Conservation (phyloP, 2,888 invertebrate species). For the Cosmorhoe ocellata region DNA sequence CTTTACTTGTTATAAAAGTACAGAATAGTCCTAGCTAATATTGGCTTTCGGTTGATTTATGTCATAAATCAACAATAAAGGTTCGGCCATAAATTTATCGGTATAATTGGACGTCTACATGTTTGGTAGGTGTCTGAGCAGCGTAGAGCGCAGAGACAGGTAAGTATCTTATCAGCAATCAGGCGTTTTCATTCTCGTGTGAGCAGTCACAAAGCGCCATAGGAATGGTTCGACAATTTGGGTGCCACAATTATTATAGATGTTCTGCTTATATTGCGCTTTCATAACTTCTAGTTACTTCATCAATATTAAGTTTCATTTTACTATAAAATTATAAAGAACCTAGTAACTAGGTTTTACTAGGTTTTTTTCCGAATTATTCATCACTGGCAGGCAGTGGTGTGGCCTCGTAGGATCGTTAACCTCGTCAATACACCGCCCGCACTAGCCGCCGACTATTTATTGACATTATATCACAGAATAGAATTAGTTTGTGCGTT, state of each 20-base stretch:
- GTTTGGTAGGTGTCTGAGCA: slow-evolving; percentile 19
- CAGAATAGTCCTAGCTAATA: too few species aligned
- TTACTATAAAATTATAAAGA: too few species aligned
- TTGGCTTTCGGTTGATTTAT: too few species aligned
- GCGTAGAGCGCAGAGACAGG: slow-evolving; percentile 32
- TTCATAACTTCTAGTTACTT: slow-evolving; percentile 34
- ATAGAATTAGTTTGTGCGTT: slow-evolving; percentile 30
- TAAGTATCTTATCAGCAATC: slow-evolving; percentile 39
- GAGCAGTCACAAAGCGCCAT: slow-evolving; percentile 33
- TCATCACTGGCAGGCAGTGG: slow-evolving; percentile 28
- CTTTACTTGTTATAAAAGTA: too few species aligned
- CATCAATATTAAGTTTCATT: too few species aligned
- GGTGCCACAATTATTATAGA: slow-evolving; percentile 42
- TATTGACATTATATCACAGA: slow-evolving; percentile 35
- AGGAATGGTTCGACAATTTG: slow-evolving; percentile 28
- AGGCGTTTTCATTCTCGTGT: slow-evolving; percentile 35
- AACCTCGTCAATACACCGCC: slow-evolving; percentile 68
- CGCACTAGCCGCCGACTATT: slow-evolving; percentile 47
- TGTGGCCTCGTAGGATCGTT: slow-evolving; percentile 74
- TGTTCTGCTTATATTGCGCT: slow-evolving; percentile 48
- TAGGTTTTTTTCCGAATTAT: slow-evolving; percentile 11
- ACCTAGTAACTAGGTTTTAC: neutral
- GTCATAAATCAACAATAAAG: too few species aligned
- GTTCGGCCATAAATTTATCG: slow-evolving; percentile 7
- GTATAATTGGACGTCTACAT: slow-evolving; percentile 21